phyloP scores from a whole-genome alignment of 2,797 vertebrate genomes.

The Danio kyathit region DNA sequence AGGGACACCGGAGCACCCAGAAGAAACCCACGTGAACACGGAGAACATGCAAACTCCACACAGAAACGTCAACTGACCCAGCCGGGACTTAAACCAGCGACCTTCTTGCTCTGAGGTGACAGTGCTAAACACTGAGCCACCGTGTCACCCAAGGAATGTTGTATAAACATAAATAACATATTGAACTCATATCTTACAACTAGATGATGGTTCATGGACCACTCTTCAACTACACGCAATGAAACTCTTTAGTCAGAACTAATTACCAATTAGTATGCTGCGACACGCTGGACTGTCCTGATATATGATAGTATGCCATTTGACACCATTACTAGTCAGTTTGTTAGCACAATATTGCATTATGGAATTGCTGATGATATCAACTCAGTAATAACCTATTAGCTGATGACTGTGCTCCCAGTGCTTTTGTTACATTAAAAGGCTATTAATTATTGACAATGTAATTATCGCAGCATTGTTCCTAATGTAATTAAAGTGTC shows the following conservation, averaged over 20 bases:
- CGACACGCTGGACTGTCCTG: constrained; percentile 21
- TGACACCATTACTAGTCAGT: constrained; percentile 18
- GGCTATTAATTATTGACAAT: constrained; percentile 76
- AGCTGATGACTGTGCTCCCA: constrained; percentile 70
- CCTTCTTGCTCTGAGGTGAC: too few species aligned
- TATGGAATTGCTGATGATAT: constrained; percentile 72
- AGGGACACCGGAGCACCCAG: too few species aligned
- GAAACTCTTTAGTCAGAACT: neutral
- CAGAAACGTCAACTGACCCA: too few species aligned
- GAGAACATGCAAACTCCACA: too few species aligned
- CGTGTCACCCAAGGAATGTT: too few species aligned
- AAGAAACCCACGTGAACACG: too few species aligned
- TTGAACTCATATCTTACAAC: too few species aligned
- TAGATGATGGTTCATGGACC: neutral
- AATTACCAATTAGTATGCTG: neutral
- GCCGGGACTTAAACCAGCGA: too few species aligned
- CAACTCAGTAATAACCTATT: constrained; percentile 73
- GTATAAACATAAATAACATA: too few species aligned
- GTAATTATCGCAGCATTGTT: constrained; percentile 78
- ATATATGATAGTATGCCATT: constrained; percentile 4
- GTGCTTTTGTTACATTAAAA: constrained; percentile 72
- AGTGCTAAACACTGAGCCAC: too few species aligned
- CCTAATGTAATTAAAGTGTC: constrained; percentile 73
- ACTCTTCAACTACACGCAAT: neutral
- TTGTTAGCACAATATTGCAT: constrained; percentile 64